Percentiles rank a stretch among this genome's conserved stretches.
These are phyloP conservation scores for Frankliniella fusca DNA, from an alignment of 2,888 invertebrate genomes.

Conservation along the genomic window DNA sequence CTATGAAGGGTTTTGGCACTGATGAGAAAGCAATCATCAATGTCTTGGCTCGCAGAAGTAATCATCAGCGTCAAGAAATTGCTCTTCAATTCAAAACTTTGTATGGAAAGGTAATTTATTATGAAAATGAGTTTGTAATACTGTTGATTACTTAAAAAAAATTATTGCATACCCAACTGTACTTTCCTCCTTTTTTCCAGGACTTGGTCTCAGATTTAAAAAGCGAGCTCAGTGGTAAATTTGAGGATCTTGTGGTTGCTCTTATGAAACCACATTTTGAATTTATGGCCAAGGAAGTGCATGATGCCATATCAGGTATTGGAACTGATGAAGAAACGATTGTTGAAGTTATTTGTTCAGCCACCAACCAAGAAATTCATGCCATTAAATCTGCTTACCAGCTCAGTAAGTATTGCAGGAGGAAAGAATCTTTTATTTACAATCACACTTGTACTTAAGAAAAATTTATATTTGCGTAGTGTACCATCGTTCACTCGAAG, in stretches of 20 bases:
- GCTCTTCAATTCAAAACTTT: slow-evolving; percentile 75
- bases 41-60: slow-evolving; percentile 74
- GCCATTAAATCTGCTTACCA: slow-evolving; percentile 74
- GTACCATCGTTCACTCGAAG: slow-evolving; percentile 72
- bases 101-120: slow-evolving; percentile 73
- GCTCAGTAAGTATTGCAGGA: slow-evolving; percentile 57
- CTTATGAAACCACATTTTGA: slow-evolving; percentile 80
- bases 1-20: slow-evolving; percentile 90
- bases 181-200: slow-evolving; percentile 35
- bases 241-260: slow-evolving; percentile 76
- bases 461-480: slow-evolving; percentile 53
- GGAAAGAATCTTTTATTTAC: slow-evolving; percentile 26
- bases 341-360: slow-evolving; percentile 83
- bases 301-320: slow-evolving; percentile 76
- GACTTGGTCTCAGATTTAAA: slow-evolving; percentile 72
- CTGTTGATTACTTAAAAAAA: slow-evolving; percentile 35
- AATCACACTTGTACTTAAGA: neutral
- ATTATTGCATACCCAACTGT: neutral
- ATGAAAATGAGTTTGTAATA: slow-evolving; percentile 19
- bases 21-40: slow-evolving; percentile 86
- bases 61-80: slow-evolving; percentile 80
- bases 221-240: slow-evolving; percentile 83
- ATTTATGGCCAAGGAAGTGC: slow-evolving; percentile 77
- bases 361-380: slow-evolving; percentile 78
- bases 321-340: slow-evolving; percentile 82